A percentile compares a stretch with the other conserved stretches of the same genome.
phyloP scores from a whole-genome alignment of 2,888 invertebrate genomes.

The Chesias legatella region DNA sequence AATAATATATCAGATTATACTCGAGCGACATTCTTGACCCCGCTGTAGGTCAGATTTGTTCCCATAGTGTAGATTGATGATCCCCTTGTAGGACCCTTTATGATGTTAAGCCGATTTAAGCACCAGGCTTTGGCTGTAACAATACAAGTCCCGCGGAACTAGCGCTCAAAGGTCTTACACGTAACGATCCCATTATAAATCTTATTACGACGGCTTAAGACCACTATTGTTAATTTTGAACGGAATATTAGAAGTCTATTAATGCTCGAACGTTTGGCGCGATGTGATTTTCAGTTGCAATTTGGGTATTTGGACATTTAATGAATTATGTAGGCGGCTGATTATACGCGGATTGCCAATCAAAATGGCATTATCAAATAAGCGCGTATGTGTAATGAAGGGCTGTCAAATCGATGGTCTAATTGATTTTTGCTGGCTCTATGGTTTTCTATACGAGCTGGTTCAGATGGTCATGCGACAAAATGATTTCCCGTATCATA shows the following conservation, averaged over 20 bases:
- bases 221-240: conserved; percentile 16
- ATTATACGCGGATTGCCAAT: conserved; percentile 29
- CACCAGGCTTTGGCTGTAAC: conserved; percentile 26
- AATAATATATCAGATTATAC: conserved; percentile 26
- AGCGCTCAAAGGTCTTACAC: conserved; percentile 13
- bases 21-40: conserved; percentile 25
- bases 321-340: conserved; percentile 22
- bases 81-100: conserved; percentile 22
- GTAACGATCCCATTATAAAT: conserved; percentile 15
- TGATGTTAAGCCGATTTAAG: conserved; percentile 30
- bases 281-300: conserved; percentile 25
- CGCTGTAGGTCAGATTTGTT: conserved; percentile 26
- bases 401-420: conserved; percentile 22
- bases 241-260: conserved; percentile 12
- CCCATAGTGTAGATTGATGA: conserved; percentile 25
- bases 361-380: conserved; percentile 29
- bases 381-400: conserved; percentile 23
- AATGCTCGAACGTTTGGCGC: conserved; percentile 18
- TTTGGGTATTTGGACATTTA: conserved; percentile 18
- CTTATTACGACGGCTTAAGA: conserved; percentile 23
- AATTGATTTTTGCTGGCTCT: too few relatives aligned
- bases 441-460: too few relatives aligned
- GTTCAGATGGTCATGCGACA: too few relatives aligned
- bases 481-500: too few relatives aligned
- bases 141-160: conserved; percentile 24